Evolutionary conservation across 1,140 invertebrate species (phyloP), one percentile per base, ranked within the genome.

Genomic region (Zaprionus kolodkinae): DNA sequence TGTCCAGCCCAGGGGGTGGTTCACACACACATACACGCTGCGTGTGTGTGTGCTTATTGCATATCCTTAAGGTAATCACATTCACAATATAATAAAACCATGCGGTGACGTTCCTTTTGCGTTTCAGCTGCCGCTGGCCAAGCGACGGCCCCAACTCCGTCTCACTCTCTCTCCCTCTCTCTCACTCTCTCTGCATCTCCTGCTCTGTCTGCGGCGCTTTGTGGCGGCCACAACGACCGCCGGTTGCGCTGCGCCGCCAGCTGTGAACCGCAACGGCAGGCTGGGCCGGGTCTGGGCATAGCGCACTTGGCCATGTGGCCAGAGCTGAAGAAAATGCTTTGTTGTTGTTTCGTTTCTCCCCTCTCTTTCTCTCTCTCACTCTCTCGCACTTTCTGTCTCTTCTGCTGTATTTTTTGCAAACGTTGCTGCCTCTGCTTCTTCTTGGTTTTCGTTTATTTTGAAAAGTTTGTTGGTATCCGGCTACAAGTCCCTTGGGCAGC

Each of bases 61-160:
- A 89, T 89, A 89, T 89, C 85, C 85, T 89, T 89, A 89, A 89
- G 85, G 85, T 89, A 89, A 89, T 89, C 85, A 89, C 85, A 89
- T 89, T 89, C 85, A 85, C 85, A 89, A 89, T 89, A 90, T 89
- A 89, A 89, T 89, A 89, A 89, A 89, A 89, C 78, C 85, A 89
- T 89, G 86, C 79, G 85, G 86, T 81, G 78, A 82, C 81, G 69
- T 88, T 84, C 66, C 73, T 74, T 84, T 78, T 85, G 78, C 78
- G 78, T 78, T 85, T 68, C 73, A 80, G 60, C 80, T 64, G 82
- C 82, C 76, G 66, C 64, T 76, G 76, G 82, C 71, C 82, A 76
- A 59, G 66, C 17, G 45, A 5, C 13, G 35, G 40, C 38, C 21
- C 54, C 27, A 6, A 6, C 30, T 35, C 21, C 52, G 27, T n/a